Conservation (phyloP, 1,140 invertebrate species). For the Prorops nasuta region DNA sequence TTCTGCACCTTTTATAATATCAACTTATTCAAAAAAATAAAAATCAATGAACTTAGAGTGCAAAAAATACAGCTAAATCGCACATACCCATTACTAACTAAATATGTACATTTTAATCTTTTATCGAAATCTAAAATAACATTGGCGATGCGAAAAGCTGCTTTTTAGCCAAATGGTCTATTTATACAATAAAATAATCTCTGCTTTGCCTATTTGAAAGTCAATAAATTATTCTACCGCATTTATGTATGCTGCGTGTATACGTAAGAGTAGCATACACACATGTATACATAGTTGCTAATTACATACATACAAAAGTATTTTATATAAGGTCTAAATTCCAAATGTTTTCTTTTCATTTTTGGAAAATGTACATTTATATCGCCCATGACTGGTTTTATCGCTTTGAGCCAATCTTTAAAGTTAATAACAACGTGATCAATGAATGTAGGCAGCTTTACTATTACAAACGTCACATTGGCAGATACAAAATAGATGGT, state of each 20-base stretch:
- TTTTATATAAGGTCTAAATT: no score
- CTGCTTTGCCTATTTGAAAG: conserved; percentile 13
- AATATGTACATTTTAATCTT: conserved; percentile 25
- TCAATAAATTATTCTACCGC: conserved; percentile 14
- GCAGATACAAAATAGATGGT: no score
- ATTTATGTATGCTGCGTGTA: conserved; percentile 12
- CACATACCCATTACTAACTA: conserved; percentile 16
- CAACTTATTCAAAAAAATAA: no score
- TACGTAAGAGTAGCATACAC: conserved; percentile 10
- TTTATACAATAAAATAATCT: conserved; percentile 12
- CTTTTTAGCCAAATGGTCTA: conserved; percentile 9
- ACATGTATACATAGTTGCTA: no score
- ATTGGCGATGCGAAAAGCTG: conserved; percentile 21
- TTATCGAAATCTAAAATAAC: conserved; percentile 14
- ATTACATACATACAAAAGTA: conserved; percentile 10
- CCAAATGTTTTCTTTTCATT: no score
- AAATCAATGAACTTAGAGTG: no score
- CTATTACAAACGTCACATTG: no score
- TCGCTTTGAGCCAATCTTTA: conserved; percentile 7
- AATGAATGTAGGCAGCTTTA: no score
- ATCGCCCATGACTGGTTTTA: conserved; percentile 21
- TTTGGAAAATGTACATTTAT: conserved; percentile 8
- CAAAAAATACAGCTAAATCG: conserved; percentile 3
- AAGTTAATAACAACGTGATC: conserved; percentile 14
- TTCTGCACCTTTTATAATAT: no score